Evolutionary conservation across 2,888 invertebrate species (phyloP), one percentile per base, ranked within the genome.

Genomic region (Hirtodrosophila alboralis): DNA sequence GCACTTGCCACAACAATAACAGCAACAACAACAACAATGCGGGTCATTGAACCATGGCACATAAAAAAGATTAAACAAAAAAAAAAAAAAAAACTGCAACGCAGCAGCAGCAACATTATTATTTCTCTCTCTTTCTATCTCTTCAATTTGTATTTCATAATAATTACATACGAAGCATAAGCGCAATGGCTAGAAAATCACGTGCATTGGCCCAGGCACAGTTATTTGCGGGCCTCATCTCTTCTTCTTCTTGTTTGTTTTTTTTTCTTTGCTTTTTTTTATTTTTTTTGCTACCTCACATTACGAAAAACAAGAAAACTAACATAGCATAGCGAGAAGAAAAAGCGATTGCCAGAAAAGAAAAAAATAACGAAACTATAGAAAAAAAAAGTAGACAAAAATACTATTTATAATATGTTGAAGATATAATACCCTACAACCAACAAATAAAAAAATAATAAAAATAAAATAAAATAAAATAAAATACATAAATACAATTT

Each of bases 1-100:
- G 79, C 78, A 79, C 79, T 79, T 79, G 79, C 79, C 85, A 75
- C 79, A 83, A 64, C 49, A 60, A 27, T 40, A 34, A 14, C 36
- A 49, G 34, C 38, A 53, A 38, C 44, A 49, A 43, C 34, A 58
- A 43, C 27, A 52, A 23, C 47, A 58, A 47, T 58, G 44, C 28
- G 53, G 78, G 71, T 84, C 78, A 84, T 57, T 84, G 78, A 78
- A 78, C 78, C 54, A 51, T 34, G 28, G 40, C 49, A 52, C 41
- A 52, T 62, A 44, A 58, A 53, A 65, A 61, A 53, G 28, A 12
- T 7, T 16, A 54, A 28, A 41, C 9, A 49, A 26, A 38, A 12
- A 70, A 49, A 49, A 33, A 34, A 13, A 7, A 47, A 41, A 56
- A 75, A 74, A 63, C 44, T 61, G 85, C 81, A 81, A 67, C 63